Evolutionary conservation across 2,113 vertebrate species (phyloP).

Genomic region (Thryonomys swinderianus): DNA sequence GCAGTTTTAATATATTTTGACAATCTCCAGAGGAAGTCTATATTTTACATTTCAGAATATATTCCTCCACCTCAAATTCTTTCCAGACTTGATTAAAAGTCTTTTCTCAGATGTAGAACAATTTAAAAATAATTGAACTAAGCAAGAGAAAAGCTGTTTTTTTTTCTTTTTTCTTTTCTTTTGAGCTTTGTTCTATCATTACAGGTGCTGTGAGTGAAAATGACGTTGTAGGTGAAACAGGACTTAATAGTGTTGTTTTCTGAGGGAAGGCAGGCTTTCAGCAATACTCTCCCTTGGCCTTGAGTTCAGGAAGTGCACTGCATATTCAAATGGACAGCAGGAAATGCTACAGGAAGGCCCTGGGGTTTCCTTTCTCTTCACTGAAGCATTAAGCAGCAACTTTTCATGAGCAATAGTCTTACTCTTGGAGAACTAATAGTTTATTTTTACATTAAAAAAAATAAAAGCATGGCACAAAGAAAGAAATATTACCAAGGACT

Average conservation of each 20-base stretch:
- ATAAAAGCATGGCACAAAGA: not conserved
- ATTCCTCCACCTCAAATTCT: not conserved
- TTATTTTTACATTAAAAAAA: slow-evolving; percentile 22
- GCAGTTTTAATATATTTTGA: slow-evolving; percentile 49
- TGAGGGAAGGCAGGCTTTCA: not conserved
- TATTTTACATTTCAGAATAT: slow-evolving; percentile 52
- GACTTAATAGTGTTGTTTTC: not conserved
- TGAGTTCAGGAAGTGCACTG: not conserved
- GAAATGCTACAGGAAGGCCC: not conserved
- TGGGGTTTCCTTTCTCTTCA: not conserved
- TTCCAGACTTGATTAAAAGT: slow-evolving; percentile 49
- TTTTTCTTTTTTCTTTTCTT: no score
- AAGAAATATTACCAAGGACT: not conserved
- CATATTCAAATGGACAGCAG: not conserved
- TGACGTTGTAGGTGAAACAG: not conserved
- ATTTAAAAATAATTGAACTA: slow-evolving; percentile 45
- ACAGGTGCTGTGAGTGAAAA: not conserved
- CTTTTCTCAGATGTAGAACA: slow-evolving; percentile 39
- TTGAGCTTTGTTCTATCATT: not conserved
- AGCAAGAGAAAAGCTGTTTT: not conserved
- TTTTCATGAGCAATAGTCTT: not conserved
- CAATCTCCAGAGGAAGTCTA: slow-evolving; percentile 40
- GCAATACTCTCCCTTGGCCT: not conserved
- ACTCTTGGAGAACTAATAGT: not conserved
- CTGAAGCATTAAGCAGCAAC: not conserved